A percentile compares a stretch with the other conserved stretches of the same genome.
phyloP scores from a whole-genome alignment of 2,888 invertebrate species.

The Bruchidius siliquastri region DNA sequence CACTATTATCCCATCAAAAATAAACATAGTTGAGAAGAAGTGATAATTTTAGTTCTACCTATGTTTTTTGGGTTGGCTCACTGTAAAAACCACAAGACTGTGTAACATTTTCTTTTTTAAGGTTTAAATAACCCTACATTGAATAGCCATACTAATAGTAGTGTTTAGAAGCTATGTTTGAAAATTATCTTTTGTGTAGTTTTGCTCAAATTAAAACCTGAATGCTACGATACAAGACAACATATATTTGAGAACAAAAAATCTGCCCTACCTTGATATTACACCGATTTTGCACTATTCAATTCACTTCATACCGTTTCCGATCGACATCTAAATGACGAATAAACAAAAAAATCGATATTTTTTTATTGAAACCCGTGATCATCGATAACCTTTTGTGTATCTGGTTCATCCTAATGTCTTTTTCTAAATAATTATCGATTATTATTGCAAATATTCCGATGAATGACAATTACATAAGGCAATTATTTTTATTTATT shows the following conservation, averaged over 20 bases:
- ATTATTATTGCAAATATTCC: neutral
- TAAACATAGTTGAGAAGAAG: no score
- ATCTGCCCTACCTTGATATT: neutral
- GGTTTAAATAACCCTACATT: no score
- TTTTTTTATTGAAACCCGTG: slow-evolving; percentile 3
- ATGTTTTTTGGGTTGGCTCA: no score
- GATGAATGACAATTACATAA: neutral
- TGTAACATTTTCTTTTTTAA: no score
- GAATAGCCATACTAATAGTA: no score
- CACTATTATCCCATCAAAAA: no score
- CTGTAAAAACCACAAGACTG: no score
- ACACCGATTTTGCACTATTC: neutral
- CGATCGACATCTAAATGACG: neutral
- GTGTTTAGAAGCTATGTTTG: no score
- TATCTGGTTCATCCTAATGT: slow-evolving; percentile 21
- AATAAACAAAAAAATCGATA: neutral
- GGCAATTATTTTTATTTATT: neutral
- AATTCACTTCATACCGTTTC: neutral
- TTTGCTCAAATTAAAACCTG: no score
- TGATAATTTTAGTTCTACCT: no score
- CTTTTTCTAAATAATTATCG: slow-evolving; percentile 8
- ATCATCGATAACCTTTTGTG: slow-evolving; percentile 18
- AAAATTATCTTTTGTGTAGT: no score
- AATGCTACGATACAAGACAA: no score
- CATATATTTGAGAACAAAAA: neutral